Evolutionary conservation across 1,140 invertebrate genomes (phyloP).

Genomic region (Solen grandis): DNA sequence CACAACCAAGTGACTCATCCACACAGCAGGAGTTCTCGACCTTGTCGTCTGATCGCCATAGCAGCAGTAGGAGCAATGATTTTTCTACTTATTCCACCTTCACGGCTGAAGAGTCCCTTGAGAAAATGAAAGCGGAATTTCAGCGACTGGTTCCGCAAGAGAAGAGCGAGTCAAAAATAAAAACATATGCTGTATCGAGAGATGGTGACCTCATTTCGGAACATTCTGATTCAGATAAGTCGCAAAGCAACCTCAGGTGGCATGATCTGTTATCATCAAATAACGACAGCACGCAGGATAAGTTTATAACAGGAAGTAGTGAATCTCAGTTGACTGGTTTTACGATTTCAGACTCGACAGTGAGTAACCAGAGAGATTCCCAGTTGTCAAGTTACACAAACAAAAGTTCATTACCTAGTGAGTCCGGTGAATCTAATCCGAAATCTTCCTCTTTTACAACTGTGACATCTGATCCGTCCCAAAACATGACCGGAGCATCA

Average conservation of each 20-base stretch:
- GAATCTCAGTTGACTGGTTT: not conserved
- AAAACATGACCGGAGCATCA: slow-evolving; percentile 21
- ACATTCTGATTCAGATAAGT: slow-evolving; percentile 46
- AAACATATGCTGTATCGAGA: slow-evolving; percentile 46
- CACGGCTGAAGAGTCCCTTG: slow-evolving; percentile 38
- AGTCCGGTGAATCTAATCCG: slow-evolving; percentile 17
- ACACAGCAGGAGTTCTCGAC: slow-evolving; percentile 1
- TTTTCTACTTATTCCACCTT: not conserved
- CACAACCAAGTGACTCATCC: too few species aligned
- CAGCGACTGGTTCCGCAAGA: slow-evolving; percentile 17
- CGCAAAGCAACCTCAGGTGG: not conserved
- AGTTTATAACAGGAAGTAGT: too few species aligned
- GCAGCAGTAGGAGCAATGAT: not conserved
- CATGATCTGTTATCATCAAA: too few species aligned
- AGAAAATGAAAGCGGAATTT: slow-evolving; percentile 47
- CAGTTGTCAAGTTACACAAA: slow-evolving; percentile 14
- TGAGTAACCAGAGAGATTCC: too few species aligned
- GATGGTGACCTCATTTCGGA: slow-evolving; percentile 49
- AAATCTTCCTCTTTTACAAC: slow-evolving; percentile 49
- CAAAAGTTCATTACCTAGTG: slow-evolving; percentile 30
- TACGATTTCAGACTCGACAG: not conserved
- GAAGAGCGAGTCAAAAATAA: slow-evolving; percentile 11
- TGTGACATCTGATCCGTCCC: slow-evolving; percentile 48
- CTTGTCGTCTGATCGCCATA: not conserved
- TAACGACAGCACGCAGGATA: too few species aligned